These are phyloP conservation scores for Pseudomyrmex sp. DNA, from an alignment of 1,140 invertebrate species.

Conservation along the genomic window DNA sequence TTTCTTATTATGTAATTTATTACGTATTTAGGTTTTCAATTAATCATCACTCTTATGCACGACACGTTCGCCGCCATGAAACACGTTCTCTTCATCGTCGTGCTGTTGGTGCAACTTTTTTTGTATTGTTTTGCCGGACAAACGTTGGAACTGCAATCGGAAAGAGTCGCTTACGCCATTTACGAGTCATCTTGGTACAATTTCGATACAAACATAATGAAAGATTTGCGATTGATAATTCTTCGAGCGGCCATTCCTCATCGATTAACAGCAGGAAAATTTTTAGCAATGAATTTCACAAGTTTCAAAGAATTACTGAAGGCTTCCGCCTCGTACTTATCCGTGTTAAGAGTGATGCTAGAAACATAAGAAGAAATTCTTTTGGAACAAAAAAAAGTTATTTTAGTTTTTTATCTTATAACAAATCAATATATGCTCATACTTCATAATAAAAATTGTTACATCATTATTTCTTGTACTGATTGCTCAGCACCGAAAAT, in stretches of 20 bases:
- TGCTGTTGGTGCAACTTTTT: conserved; percentile 30
- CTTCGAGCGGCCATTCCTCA: conserved; percentile 9
- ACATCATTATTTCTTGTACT: not conserved
- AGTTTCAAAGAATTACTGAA: conserved; percentile 65
- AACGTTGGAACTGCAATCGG: conserved; percentile 35
- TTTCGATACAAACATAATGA: conserved; percentile 20
- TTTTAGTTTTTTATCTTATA: not conserved
- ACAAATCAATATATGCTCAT: not conserved
- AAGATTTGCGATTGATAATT: conserved; percentile 32
- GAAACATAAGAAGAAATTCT: conserved; percentile 10
- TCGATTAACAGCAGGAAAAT: conserved; percentile 46
- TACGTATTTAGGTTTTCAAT: conserved; percentile 52
- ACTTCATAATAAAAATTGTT: conserved; percentile 1
- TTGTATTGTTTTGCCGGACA: conserved; percentile 40
- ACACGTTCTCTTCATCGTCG: conserved; percentile 15
- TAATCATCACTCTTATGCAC: conserved; percentile 31
- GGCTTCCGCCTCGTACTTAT: conserved; percentile 56
- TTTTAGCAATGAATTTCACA: conserved; percentile 54
- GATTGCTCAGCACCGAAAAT: too few species aligned
- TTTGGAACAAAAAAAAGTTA: not conserved
- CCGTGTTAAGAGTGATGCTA: conserved; percentile 53
- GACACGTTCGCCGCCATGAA: not conserved
- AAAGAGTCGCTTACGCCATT: conserved; percentile 24
- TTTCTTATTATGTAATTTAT: conserved; percentile 1
- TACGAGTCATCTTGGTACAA: conserved; percentile 47